These are phyloP conservation scores for Pogonomyrmex californicus DNA, from an alignment of 1,140 invertebrate species.

Conservation along the genomic window DNA sequence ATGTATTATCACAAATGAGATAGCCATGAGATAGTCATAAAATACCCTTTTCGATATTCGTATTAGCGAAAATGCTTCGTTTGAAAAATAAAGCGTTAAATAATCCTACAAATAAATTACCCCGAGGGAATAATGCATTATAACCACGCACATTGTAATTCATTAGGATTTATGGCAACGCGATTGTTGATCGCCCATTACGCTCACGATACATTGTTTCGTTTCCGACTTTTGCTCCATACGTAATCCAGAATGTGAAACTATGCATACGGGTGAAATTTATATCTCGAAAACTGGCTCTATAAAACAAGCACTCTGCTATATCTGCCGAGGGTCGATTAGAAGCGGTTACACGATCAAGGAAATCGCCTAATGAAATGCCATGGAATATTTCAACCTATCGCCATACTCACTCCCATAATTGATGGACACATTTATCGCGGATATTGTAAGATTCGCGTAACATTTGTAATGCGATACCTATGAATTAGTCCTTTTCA, in stretches of 20 bases:
- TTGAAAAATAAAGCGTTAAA: slow-evolving; percentile 43
- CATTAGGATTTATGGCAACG: slow-evolving; percentile 51
- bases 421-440: slow-evolving; percentile 58
- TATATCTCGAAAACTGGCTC: slow-evolving; percentile 35
- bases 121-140: slow-evolving; percentile 14
- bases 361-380: slow-evolving; percentile 52
- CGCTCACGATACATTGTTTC: slow-evolving; percentile 39
- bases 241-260: slow-evolving; percentile 58
- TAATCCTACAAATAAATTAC: slow-evolving; percentile 43
- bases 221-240: slow-evolving; percentile 52
- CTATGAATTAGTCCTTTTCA: slow-evolving; percentile 24
- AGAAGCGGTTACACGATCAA: slow-evolving; percentile 50
- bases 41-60: too few relatives aligned
- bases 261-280: slow-evolving; percentile 25
- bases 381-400: slow-evolving; percentile 57
- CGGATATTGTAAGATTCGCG: slow-evolving; percentile 47
- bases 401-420: slow-evolving; percentile 41
- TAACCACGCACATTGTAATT: slow-evolving; percentile 35
- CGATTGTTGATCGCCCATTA: slow-evolving; percentile 42
- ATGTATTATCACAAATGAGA: neutral
- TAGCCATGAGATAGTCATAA: neutral
- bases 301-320: slow-evolving; percentile 21
- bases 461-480: slow-evolving; percentile 34
- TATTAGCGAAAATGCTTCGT: slow-evolving; percentile 11
- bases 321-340: slow-evolving; percentile 50